Evolutionary conservation across 2,113 vertebrate genomes (phyloP).

Genomic region (Vulpes ferrilata): DNA sequence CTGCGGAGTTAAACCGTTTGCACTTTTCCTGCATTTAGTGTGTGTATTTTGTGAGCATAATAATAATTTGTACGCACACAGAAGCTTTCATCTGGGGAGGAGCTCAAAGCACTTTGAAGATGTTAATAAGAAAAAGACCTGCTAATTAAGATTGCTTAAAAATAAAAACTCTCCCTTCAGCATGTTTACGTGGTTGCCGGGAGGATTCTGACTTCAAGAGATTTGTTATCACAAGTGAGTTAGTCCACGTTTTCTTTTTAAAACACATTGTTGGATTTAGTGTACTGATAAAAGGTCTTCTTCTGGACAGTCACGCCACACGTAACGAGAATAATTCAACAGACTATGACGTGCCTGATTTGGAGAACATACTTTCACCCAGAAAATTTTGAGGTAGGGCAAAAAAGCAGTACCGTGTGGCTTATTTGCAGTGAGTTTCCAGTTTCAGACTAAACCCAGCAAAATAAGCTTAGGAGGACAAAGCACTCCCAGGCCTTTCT

Average conservation of each 20-base stretch:
- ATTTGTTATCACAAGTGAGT: constrained; percentile 45
- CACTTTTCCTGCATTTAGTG: constrained; percentile 74
- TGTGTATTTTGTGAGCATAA: constrained; percentile 72
- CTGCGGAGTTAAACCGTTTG: constrained; percentile 48
- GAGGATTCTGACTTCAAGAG: constrained; percentile 56
- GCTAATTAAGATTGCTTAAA: constrained; percentile 77
- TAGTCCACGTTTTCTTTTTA: constrained; percentile 29
- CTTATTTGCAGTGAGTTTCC: constrained; percentile 22
- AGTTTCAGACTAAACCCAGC: constrained; percentile 14
- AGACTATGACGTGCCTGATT: neutral
- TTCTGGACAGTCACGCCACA: neutral
- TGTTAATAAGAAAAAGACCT: constrained; percentile 77
- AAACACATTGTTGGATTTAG: constrained; percentile 17
- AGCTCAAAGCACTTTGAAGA: constrained; percentile 80
- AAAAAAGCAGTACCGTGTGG: neutral
- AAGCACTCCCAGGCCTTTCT: neutral
- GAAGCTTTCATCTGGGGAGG: constrained; percentile 77
- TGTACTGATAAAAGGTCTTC: constrained; percentile 34
- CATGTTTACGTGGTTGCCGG: constrained; percentile 38
- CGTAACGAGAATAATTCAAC: constrained; percentile 16
- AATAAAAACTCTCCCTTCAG: constrained; percentile 67
- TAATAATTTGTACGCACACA: constrained; percentile 76
- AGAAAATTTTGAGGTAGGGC: neutral
- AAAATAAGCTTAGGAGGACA: constrained; percentile 19
- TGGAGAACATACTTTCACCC: constrained; percentile 13